Evolutionary conservation across 1,140 invertebrate genomes (phyloP).

Genomic region (Colletes gigas): DNA sequence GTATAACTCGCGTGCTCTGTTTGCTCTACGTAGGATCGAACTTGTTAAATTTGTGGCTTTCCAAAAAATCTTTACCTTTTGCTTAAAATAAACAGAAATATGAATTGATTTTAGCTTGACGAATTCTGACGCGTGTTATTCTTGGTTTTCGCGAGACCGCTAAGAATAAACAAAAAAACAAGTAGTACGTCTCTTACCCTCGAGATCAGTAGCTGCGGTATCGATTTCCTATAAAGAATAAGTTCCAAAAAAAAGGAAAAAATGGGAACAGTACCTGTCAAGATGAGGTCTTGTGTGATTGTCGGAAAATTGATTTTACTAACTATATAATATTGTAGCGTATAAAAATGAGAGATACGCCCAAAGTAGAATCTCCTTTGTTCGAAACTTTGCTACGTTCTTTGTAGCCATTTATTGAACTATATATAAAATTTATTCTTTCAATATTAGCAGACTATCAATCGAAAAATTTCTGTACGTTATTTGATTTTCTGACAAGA

Average conservation of each 20-base stretch:
- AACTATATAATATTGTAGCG: too few species aligned
- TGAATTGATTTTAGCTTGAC: background rate
- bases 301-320: too few species aligned
- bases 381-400: too few species aligned
- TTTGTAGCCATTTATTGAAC: too few species aligned
- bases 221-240: constrained; percentile 22
- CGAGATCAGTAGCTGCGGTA: background rate
- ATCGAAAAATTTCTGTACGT: too few species aligned
- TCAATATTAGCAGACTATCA: too few species aligned
- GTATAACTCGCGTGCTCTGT: background rate
- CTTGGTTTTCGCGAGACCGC: background rate
- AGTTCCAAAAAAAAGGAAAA: background rate
- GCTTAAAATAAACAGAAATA: background rate
- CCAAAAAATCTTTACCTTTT: rapidly evolving
- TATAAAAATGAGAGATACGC: too few species aligned
- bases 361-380: too few species aligned
- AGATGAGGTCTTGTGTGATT: background rate
- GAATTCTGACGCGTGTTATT: background rate
- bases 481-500: too few species aligned
- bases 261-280: background rate
- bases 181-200: background rate
- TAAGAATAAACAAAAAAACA: constrained; percentile 9
- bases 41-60: background rate
- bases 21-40: background rate
- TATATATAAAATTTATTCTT: too few species aligned